Percentiles rank a stretch among this genome's conserved stretches.
Evolutionary conservation across 1,140 invertebrate genomes (phyloP).

Genomic region (Brachionus sp.): DNA sequence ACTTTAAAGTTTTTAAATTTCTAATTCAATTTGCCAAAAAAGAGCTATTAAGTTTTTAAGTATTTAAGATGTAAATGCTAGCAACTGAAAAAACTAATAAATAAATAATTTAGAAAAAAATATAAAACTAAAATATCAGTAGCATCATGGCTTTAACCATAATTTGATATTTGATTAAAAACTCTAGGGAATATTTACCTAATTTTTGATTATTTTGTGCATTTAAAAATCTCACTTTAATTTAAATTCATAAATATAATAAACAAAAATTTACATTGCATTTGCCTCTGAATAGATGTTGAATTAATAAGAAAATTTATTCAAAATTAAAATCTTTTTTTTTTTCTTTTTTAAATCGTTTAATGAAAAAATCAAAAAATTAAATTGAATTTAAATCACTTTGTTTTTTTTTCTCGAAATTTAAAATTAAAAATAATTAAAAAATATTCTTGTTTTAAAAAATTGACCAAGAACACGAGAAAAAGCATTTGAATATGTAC

Average conservation of each 20-base stretch:
- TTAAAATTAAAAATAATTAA: not conserved
- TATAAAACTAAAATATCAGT: not conserved
- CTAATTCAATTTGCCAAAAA: not conserved
- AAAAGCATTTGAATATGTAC: constrained; percentile 19
- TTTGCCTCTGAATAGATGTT: not conserved
- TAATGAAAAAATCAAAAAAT: not conserved
- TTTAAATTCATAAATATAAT: not conserved
- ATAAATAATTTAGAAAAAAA: not conserved
- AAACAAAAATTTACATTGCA: not conserved
- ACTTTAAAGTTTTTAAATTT: too few relatives aligned
- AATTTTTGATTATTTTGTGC: not conserved
- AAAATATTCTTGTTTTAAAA: not conserved
- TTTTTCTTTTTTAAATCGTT: not conserved
- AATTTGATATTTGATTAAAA: not conserved
- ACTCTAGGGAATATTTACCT: too few relatives aligned
- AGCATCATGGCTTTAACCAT: not conserved
- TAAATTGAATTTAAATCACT: not conserved
- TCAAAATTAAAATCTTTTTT: not conserved
- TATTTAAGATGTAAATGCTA: not conserved
- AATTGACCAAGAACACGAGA: not conserved
- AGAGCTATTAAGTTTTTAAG: not conserved
- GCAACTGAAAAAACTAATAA: not conserved
- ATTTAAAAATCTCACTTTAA: not conserved
- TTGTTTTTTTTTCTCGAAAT: not conserved
- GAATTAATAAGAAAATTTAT: not conserved